A percentile compares a stretch with the other conserved stretches of the same genome.
phyloP scores from a whole-genome alignment of 2,113 vertebrate species.

The Ailurus styani region DNA sequence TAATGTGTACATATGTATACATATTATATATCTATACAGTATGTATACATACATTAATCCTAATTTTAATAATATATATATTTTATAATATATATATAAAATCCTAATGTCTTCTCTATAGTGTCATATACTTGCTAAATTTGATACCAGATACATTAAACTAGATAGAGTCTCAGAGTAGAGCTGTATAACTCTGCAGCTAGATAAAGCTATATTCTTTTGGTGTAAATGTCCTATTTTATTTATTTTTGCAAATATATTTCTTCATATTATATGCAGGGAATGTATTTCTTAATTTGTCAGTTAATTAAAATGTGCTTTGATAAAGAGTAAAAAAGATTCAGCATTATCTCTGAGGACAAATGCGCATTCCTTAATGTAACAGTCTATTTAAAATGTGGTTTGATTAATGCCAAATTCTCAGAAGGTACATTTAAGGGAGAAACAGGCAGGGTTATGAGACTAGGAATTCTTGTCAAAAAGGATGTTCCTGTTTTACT shows the following conservation, averaged over 20 bases:
- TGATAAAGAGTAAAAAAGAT: slow-evolving; percentile 57
- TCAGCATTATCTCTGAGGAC: slow-evolving; percentile 58
- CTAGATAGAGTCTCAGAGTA: neutral
- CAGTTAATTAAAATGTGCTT: slow-evolving; percentile 67
- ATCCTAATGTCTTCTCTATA: neutral
- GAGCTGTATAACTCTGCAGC: neutral
- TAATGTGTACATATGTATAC: neutral
- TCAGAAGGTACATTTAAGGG: slow-evolving; percentile 21
- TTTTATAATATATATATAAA: neutral
- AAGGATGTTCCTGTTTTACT: slow-evolving; percentile 67
- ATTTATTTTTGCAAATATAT: neutral
- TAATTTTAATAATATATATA: neutral
- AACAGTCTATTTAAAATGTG: slow-evolving; percentile 57
- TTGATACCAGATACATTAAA: neutral
- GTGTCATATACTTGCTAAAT: neutral
- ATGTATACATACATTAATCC: neutral
- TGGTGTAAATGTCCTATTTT: neutral
- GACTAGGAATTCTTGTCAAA: slow-evolving; percentile 60
- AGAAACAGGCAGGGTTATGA: slow-evolving; percentile 58
- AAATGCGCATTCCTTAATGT: slow-evolving; percentile 40
- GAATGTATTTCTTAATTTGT: slow-evolving; percentile 55
- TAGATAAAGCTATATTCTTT: slow-evolving; percentile 17
- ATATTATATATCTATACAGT: neutral
- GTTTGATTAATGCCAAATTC: slow-evolving; percentile 54
- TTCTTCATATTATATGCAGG: slow-evolving; percentile 49